Percentiles rank a stretch among this genome's conserved stretches.
These are phyloP conservation scores for Macrocentrus cingulum DNA, from an alignment of 1,140 invertebrate genomes.

Conservation along the genomic window DNA sequence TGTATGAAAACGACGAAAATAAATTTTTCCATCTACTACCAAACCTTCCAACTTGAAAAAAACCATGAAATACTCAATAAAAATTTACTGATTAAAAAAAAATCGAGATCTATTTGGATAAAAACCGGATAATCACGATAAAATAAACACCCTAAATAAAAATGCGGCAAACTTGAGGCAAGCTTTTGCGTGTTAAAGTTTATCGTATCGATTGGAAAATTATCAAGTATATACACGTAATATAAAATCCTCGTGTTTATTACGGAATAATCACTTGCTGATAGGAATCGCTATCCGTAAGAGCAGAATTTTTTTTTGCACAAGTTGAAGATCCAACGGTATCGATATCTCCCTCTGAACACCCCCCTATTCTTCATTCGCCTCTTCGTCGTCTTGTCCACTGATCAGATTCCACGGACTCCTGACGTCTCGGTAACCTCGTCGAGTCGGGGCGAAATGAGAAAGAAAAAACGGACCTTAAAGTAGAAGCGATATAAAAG, in stretches of 20 bases:
- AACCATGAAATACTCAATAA: too few relatives aligned
- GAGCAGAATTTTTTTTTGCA: not conserved
- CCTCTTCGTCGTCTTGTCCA: not conserved
- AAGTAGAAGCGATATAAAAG: not conserved
- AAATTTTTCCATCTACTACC: too few relatives aligned
- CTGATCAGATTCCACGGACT: slow-evolving; percentile 11
- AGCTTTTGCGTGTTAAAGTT: too few relatives aligned
- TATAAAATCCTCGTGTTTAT: not conserved
- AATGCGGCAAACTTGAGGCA: too few relatives aligned
- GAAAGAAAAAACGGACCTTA: not conserved
- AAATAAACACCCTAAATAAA: too few relatives aligned
- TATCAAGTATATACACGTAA: not conserved
- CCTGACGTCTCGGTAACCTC: slow-evolving; percentile 3
- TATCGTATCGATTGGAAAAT: not conserved
- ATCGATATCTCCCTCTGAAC: slow-evolving; percentile 2
- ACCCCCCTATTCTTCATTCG: not conserved
- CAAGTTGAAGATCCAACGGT: slow-evolving; percentile 1
- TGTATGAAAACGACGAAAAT: too few relatives aligned
- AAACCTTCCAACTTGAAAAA: too few relatives aligned
- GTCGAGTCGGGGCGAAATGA: slow-evolving; percentile 1
- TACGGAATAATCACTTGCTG: not conserved
- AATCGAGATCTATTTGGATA: too few relatives aligned
- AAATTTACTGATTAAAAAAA: too few relatives aligned
- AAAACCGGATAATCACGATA: too few relatives aligned
- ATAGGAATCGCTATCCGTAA: not conserved